A percentile compares a stretch with the other conserved stretches of the same genome.
phyloP scores from a whole-genome alignment of 2,797 vertebrate genomes.

The Intellagama lesueurii region DNA sequence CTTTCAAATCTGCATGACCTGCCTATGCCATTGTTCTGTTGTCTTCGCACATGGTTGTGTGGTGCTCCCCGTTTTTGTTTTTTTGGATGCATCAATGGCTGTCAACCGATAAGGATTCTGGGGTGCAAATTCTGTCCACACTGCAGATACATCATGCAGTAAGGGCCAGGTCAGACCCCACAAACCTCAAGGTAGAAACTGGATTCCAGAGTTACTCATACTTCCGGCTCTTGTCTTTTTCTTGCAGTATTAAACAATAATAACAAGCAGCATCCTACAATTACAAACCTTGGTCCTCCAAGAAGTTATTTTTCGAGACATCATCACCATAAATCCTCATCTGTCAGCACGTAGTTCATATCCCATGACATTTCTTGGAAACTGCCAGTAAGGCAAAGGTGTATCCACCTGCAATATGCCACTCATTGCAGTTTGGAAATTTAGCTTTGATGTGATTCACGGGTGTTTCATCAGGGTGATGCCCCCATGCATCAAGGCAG shows the following conservation, averaged over 20 bases:
- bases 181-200: background rate
- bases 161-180: background rate
- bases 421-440: conserved; percentile 46
- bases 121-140: background rate
- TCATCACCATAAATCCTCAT: conserved; percentile 31
- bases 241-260: background rate
- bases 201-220: background rate
- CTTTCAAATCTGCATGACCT: no score
- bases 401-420: conserved; percentile 52
- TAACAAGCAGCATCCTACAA: no score
- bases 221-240: background rate
- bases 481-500: conserved; percentile 35
- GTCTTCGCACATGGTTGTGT: no score
- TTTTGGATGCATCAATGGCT: background rate
- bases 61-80: no score
- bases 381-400: conserved; percentile 39
- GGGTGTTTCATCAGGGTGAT: conserved; percentile 58
- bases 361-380: conserved; percentile 25
- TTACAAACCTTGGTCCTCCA: background rate
- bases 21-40: no score
- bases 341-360: conserved; percentile 28
- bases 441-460: conserved; percentile 50
- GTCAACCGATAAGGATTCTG: background rate
- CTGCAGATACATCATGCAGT: background rate
- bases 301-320: background rate